Conservation (phyloP, 1,140 invertebrate species). For the Drosophila pallidifrons region DNA sequence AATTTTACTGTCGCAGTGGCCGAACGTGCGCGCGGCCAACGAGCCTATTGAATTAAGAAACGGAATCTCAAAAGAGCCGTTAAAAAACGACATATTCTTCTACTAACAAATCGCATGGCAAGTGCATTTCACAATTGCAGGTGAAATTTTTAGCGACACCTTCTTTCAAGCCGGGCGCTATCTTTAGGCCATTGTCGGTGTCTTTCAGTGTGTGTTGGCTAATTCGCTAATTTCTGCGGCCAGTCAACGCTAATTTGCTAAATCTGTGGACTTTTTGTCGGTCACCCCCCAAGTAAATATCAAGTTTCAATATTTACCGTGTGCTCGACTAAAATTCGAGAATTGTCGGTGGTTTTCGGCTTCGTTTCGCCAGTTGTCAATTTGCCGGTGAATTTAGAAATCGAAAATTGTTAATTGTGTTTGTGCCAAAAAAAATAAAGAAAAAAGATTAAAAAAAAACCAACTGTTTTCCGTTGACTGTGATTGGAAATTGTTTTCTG, state of each 20-base stretch:
- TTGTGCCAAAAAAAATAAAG: conserved; percentile 30
- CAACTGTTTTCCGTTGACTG: conserved; percentile 36
- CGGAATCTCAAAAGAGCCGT: conserved; percentile 38
- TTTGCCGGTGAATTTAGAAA: conserved; percentile 36
- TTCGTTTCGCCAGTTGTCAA: conserved; percentile 15
- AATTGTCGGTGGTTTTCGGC: conserved; percentile 13
- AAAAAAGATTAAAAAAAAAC: background rate
- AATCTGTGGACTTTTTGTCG: conserved; percentile 53
- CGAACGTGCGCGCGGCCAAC: conserved; percentile 66
- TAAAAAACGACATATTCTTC: conserved; percentile 46
- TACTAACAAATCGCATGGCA: conserved; percentile 38
- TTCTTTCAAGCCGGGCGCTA: conserved; percentile 28
- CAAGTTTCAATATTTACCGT: conserved; percentile 71
- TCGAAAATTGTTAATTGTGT: conserved; percentile 29
- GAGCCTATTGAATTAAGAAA: conserved; percentile 23
- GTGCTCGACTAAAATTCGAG: conserved; percentile 40
- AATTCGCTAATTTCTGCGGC: conserved; percentile 48
- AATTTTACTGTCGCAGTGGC: conserved; percentile 73
- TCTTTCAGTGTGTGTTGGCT: conserved; percentile 28
- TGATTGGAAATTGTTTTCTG: conserved; percentile 12
- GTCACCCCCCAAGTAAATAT: conserved; percentile 54
- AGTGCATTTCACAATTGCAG: conserved; percentile 48
- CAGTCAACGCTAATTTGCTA: conserved; percentile 70
- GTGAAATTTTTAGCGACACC: conserved; percentile 37
- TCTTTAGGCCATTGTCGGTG: conserved; percentile 7